Evolutionary conservation across 2,888 invertebrate genomes (phyloP), one percentile per base, ranked within the genome.

Genomic region (Caenorhabditis sp.): DNA sequence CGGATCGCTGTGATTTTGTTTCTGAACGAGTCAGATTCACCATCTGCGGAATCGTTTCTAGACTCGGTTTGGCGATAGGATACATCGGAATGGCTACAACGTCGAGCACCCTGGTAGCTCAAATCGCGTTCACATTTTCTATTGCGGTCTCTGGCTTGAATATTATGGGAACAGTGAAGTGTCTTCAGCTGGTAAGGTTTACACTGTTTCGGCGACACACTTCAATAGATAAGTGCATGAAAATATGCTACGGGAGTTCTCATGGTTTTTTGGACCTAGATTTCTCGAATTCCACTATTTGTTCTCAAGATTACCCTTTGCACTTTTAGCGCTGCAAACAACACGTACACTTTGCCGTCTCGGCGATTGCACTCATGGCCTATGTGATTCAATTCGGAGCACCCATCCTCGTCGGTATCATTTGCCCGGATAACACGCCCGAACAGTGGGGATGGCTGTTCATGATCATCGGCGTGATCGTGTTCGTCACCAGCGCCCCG

Each of bases 161-260:
- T 47, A 76, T 84, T 12, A 86, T 89, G 66, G 89, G 89, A 38
- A 85, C 86, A 10, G 80, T 85, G 31, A 86, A 85, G 44, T 87
- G 85, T 69, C 66, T 84, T 22, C 87, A 87, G 54, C 41, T 88
- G 74, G 85, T 86, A 70, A 84, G 74, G 22, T 84, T n/a, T n/a
- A n/a, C n/a, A n/a, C n/a, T n/a, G n/a, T n/a, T 75, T 31, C 24
- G 16, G 8, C n/a, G n/a, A n/a, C n/a, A n/a, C n/a, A n/a, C n/a
- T n/a, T n/a, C n/a, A n/a, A n/a, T n/a, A n/a, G n/a, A n/a, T n/a
- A n/a, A n/a, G n/a, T n/a, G n/a, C n/a, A n/a, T n/a, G n/a, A n/a
- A n/a, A n/a, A n/a, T n/a, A n/a, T n/a, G n/a, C n/a, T n/a, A n/a
- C n/a, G n/a, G n/a, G n/a, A n/a, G n/a, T n/a, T n/a, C n/a, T n/a